Evolutionary conservation across 2,888 invertebrate genomes (phyloP).

Genomic region (Agrochola lychnidis): DNA sequence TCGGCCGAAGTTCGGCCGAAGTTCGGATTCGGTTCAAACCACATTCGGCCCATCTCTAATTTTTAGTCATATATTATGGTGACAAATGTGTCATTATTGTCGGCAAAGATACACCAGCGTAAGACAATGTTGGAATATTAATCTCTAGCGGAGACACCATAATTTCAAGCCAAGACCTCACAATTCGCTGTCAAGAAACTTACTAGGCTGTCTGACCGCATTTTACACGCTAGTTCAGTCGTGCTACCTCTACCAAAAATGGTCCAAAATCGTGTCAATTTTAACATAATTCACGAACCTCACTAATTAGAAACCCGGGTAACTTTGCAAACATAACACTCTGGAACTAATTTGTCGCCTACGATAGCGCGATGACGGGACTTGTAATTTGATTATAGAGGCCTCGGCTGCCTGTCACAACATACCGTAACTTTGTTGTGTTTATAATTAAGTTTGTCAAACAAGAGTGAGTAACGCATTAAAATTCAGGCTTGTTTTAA

Average conservation of each 20-base stretch:
- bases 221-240: neutral
- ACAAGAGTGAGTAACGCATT: conserved; percentile 48
- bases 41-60: too few relatives aligned
- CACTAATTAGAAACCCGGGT: conserved; percentile 71
- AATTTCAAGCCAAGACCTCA: neutral
- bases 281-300: conserved; percentile 68
- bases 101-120: neutral
- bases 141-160: neutral
- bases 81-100: neutral
- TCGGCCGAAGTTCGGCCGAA: too few relatives aligned
- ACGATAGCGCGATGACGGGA: conserved; percentile 66
- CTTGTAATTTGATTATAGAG: conserved; percentile 70
- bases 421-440: conserved; percentile 57
- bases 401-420: conserved; percentile 56
- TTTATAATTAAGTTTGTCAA: conserved; percentile 55
- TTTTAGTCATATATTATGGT: too few relatives aligned
- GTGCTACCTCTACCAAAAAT: conserved; percentile 23
- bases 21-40: too few relatives aligned
- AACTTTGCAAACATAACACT: conserved; percentile 77
- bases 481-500: conserved; percentile 47
- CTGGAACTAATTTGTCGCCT: conserved; percentile 68
- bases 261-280: conserved; percentile 68
- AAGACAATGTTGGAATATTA: neutral
- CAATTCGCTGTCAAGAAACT: neutral
- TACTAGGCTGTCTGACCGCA: neutral